Evolutionary conservation across 2,888 invertebrate species (phyloP), one percentile per base, ranked within the genome.

Genomic region (Buathra laborator): DNA sequence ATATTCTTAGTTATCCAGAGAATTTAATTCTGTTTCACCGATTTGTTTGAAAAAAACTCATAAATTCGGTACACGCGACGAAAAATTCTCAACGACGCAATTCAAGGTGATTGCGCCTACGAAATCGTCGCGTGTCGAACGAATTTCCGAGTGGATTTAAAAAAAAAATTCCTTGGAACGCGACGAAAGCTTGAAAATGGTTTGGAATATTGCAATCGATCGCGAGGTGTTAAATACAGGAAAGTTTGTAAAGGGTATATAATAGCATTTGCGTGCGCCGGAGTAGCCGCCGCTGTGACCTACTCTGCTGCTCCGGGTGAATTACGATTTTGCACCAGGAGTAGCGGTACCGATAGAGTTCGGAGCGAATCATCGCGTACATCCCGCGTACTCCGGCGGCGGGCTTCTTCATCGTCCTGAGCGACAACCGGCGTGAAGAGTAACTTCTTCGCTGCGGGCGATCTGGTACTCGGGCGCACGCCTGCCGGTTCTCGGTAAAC

Each of bases 401-500:
- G 66, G 76, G 62, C 82, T 75, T 67, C 29, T 71, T 80, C 37
- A 37, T 37, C 85, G 75, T 83, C 71, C 82, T 16, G 79, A 48
- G 59, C 79, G 76, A 85, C 75, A 66, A 82, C 66, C 82, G 59
- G 75, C 79, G 59, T 43, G 68, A 78, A 68, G 62, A 71, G 82
- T 71, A 71, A 79, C 75, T 82, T 85, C 68, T 37, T 75, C 78
- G 85, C 85, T 83, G 66, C 79, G 66, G 82, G 82, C 85, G 78
- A 62, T 77, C 44, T 68, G 67, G 37, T n/a, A 37, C 56, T 51
- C 67, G 75, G 76, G 68, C 19, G 67, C 74, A 46, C 70, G 71
- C 83, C 74, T 81, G 81, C 83, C 81, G 78, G 87, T 90, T 91
- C 89, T 85, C 81, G 70, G 90, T 90, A 90, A 89, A 90, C 91